Evolutionary conservation across 2,113 vertebrate species (phyloP), one percentile per base, ranked within the genome.

Genomic region (Turnix velox): DNA sequence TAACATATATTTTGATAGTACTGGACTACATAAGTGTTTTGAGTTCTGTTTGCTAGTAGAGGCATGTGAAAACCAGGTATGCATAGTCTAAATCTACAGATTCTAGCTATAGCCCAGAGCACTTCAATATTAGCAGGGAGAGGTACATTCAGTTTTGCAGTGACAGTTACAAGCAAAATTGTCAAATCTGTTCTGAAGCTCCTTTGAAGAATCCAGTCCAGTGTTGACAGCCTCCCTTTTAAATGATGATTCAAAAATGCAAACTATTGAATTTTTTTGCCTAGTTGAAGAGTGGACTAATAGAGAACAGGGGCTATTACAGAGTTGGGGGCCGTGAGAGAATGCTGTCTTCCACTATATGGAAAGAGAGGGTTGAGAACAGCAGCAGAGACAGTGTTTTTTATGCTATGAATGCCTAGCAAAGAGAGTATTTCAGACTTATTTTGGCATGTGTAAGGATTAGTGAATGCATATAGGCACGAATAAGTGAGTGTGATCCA

Each of bases 381-480:
- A 91, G 91, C 91, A 87, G 81, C 69, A 57, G 81, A 88, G 91
- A 89, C 63, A 54, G 84, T 83, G 92, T 55, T 92, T 96, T 96
- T 87, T 96, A 77, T 94, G 88, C 92, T 73, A 1, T 88, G 96
- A 92, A 84, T 87, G 91, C 94, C 48, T 84, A 81, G 92, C 84
- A 78, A 68, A 75, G 84, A 90, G 84, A 89, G 88, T 69, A 84
- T 89, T 95, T 91, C 91, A 94, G 87, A 73, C 84, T 87, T 88
- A 79, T 85, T 95, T 89, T 95, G 91, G 89, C 87, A 74, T 87
- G 84, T 77, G 74, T 78, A 84, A 92, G 91, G 87, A 94, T 92
- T 96, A 87, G 92, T 87, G 81, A 84, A 73, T 93, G 89, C 89
- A 87, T 90, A 91, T 91, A 91, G 89, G 89, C 92, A 92, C 93